Evolutionary conservation across 2,113 vertebrate genomes (phyloP), one percentile per base, ranked within the genome.

Genomic region (Pteruthius melanotis): DNA sequence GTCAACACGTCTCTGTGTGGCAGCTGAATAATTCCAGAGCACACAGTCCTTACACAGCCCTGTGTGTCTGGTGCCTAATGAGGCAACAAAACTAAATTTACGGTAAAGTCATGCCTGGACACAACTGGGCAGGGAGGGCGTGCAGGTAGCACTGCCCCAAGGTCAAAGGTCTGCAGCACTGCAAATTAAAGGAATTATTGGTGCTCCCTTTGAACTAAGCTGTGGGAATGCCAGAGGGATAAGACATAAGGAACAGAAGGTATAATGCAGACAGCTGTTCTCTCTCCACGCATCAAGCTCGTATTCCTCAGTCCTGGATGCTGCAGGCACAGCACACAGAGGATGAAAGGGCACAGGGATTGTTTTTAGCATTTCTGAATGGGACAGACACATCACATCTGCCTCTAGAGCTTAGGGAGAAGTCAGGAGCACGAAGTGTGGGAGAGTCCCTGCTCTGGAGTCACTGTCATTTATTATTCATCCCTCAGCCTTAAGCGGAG

Each of bases 61-160:
- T 33, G 65, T 27, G 30, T 31, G 60, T 33, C 85, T 75, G 80
- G 49, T 64, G 83, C 71, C 56, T 92, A 95, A 94, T 75, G 93
- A 95, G 86, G 85, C 92, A 96, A 81, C 63, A 47, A 39, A 88
- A 60, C 35, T 21, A 72, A 81, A 95, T 93, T 88, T 69, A 52
- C 83, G 56, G 68, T 75, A 33, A 96, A 83, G 85, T 88, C 80
- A 45, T 65, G 89, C 42, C 87, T 33, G 45, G 86, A 88, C 88
- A 86, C 21, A 88, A n/a, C 78, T 21, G 65, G 79, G 68, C 87
- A 74, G 79, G 75, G 54, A 90, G 4, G 1, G 47, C 14, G 47
- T 50, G 71, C 79, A 83, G 66, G 54, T 52, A 90, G 19, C 47
- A 13, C 44, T 31, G 9, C 39, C 75, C 23, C 0, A 7, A 77